These are phyloP conservation scores for Cervus canadensis DNA, from an alignment of 2,113 vertebrate genomes.

Conservation along the genomic window DNA sequence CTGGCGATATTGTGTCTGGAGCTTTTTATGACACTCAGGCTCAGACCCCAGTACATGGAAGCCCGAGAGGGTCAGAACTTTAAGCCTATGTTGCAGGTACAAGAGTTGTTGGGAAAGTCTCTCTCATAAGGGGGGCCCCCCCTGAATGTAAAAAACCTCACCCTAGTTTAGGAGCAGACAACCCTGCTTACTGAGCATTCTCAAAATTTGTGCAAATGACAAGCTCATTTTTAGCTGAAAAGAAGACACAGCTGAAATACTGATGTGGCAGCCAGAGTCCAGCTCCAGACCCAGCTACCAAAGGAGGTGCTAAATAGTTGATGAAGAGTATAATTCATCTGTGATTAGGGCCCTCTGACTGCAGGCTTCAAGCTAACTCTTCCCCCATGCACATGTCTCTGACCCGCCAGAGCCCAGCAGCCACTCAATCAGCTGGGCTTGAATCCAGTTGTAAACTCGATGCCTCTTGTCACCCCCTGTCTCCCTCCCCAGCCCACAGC, in stretches of 20 bases:
- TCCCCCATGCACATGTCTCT: neutral
- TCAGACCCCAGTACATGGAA: neutral
- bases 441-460: neutral
- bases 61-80: neutral
- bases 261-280: neutral
- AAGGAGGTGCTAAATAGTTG: slow-evolving; percentile 20
- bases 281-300: neutral
- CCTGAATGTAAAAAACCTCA: neutral
- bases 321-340: neutral
- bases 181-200: neutral
- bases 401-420: neutral
- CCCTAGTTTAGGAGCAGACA: neutral
- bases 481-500: neutral
- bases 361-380: neutral
- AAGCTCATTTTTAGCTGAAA: neutral
- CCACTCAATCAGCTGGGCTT: fast-evolving
- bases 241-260: slow-evolving; percentile 17
- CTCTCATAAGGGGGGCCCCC: neutral
- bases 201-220: neutral
- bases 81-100: neutral
- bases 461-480: fast-evolving
- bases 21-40: neutral
- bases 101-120: neutral
- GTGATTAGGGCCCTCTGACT: neutral
- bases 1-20: neutral